A percentile compares a stretch with the other conserved stretches of the same genome.
These are phyloP conservation scores for Sebastes minor DNA, from an alignment of 2,797 vertebrate species.

Conservation along the genomic window DNA sequence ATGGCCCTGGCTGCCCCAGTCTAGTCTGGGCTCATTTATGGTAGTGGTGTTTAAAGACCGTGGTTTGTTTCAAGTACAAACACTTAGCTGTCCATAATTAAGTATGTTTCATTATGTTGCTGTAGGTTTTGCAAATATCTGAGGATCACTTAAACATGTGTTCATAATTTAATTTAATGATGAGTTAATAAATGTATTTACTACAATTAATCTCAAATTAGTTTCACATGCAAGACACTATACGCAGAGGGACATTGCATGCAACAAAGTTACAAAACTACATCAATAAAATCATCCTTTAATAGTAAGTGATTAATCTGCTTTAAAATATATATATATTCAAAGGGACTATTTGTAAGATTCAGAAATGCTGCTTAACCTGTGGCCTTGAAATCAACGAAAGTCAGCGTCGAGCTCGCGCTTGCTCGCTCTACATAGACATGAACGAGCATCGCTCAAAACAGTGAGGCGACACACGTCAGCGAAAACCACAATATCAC, in stretches of 20 bases:
- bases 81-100: conserved; percentile 10
- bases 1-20: conserved; percentile 34
- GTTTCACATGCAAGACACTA: neutral
- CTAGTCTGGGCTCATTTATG: conserved; percentile 31
- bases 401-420: too few species aligned
- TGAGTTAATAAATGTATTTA: conserved; percentile 1
- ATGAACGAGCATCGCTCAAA: too few species aligned
- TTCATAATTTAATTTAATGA: conserved; percentile 7
- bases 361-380: too few species aligned
- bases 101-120: neutral
- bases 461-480: too few species aligned
- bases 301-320: conserved; percentile 12
- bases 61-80: conserved; percentile 30
- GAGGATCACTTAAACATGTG: neutral
- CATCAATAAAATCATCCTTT: neutral
- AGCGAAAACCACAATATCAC: too few species aligned
- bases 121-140: conserved; percentile 9
- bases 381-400: too few species aligned
- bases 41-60: conserved; percentile 6
- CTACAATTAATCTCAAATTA: neutral
- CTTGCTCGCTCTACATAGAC: too few species aligned
- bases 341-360: too few species aligned
- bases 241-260: neutral
- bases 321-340: neutral
- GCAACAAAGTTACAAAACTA: neutral